Evolutionary conservation across 2,888 invertebrate genomes (phyloP).

Genomic region (Leptodirus hochenwartii): DNA sequence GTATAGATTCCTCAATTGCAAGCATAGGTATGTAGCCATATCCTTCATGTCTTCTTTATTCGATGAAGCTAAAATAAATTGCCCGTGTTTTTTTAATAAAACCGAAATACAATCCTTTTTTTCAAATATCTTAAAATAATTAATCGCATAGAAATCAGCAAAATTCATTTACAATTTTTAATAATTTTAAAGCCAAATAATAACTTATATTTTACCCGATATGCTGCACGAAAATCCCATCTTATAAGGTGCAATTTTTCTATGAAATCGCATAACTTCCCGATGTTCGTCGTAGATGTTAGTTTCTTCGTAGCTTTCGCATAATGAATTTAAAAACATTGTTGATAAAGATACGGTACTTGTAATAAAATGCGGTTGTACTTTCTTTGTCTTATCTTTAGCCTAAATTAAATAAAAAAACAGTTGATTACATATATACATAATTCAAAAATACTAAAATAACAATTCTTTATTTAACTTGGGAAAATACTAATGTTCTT

Average conservation of each 20-base stretch:
- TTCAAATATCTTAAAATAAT: no score
- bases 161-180: no score
- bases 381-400: conserved; percentile 23
- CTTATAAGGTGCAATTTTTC: conserved; percentile 60
- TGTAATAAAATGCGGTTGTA: conserved; percentile 25
- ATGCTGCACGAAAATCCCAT: conserved; percentile 38
- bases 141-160: no score
- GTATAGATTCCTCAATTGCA: conserved; percentile 30
- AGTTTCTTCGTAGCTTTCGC: conserved; percentile 37
- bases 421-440: conserved; percentile 2
- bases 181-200: no score
- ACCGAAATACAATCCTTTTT: no score
- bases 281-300: conserved; percentile 27
- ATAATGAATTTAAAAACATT: conserved; percentile 34
- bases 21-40: conserved; percentile 34
- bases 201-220: neutral
- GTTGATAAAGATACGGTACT: conserved; percentile 32
- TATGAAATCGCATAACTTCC: conserved; percentile 39
- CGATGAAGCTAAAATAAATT: conserved; percentile 5
- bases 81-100: neutral
- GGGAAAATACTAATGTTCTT: no score
- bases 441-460: no score
- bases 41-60: conserved; percentile 29
- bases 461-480: no score
- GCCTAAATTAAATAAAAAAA: conserved; percentile 18